Evolutionary conservation across 2,113 vertebrate species (phyloP), one percentile per base, ranked within the genome.

Genomic region (Callorhinus ursinus): DNA sequence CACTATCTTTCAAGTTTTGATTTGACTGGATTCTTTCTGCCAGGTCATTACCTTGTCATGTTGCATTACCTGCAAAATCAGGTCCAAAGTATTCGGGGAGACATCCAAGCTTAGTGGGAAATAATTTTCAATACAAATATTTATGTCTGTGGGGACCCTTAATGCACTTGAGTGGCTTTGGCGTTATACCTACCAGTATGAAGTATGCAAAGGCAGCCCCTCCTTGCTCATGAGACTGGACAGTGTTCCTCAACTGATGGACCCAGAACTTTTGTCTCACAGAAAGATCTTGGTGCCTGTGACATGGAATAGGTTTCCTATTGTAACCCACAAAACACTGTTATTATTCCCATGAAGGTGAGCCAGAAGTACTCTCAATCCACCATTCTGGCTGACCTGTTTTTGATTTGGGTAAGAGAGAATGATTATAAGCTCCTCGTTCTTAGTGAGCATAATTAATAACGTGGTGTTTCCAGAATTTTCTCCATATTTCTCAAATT

Each of bases 41-140:
- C 93, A 98, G 59, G 46, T 97, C 71, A n/a, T 95, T 90, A 63
- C 90, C 81, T 93, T 97, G 96, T 98, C 98, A 94, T 46, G 13
- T 83, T 95, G 18, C n/a, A 82, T 97, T 97, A 92, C 36, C 51
- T 26, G 83, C 28, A 4, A 95, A 93, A 96, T 93, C 67, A 76
- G 76, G 96, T 53, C 18, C 19, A 55, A 12, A 63, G 7, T 16
- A 49, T 42, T 92, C 11, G 61, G 0, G 0, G 57, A 96, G 53
- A 63, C 14, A 7, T 36, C 5, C 88, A 55, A n/a, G 79, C 15
- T 76, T 16, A 39, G 61, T 24, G 7, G 31, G 24, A 95, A 10
- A 24, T 15, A 46, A 19, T 53, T 18, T 39, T 97, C 16, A 0
- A 13, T 5, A 26, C 19, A 97, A 92, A 2, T 2, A 72, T 59